phyloP scores from a whole-genome alignment of 2,888 invertebrate genomes.

The Quadriops clusia region DNA sequence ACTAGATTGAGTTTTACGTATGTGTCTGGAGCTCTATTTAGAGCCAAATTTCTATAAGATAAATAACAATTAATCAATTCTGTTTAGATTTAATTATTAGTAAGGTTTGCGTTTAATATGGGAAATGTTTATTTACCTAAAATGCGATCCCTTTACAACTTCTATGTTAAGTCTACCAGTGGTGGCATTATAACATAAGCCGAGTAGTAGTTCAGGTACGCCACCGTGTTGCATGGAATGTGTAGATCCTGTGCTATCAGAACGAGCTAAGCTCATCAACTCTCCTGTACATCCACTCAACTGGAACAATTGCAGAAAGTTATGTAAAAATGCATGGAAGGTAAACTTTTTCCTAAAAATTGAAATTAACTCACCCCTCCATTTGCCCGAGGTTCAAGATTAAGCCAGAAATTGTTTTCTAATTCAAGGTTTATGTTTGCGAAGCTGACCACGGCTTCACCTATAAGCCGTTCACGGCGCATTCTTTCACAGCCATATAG shows the following conservation, averaged over 20 bases:
- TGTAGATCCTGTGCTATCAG: constrained; percentile 88
- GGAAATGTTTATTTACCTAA: constrained; percentile 35
- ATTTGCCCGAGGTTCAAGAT: constrained; percentile 60
- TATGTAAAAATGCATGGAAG: too few relatives aligned
- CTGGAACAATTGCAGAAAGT: constrained; percentile 33
- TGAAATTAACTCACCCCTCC: constrained; percentile 41
- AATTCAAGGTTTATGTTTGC: constrained; percentile 80
- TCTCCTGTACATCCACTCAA: constrained; percentile 44
- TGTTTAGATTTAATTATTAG: too few relatives aligned
- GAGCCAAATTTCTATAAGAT: constrained; percentile 56
- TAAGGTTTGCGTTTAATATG: too few relatives aligned
- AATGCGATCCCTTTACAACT: constrained; percentile 67
- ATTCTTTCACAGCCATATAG: constrained; percentile 88
- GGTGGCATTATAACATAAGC: constrained; percentile 84
- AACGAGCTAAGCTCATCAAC: constrained; percentile 69
- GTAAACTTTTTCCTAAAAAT: too few relatives aligned
- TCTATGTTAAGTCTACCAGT: constrained; percentile 90
- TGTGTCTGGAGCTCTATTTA: constrained; percentile 79
- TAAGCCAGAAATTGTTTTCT: constrained; percentile 83
- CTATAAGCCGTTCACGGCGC: constrained; percentile 82
- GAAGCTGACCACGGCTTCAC: constrained; percentile 84
- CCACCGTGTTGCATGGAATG: constrained; percentile 85
- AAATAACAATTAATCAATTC: constrained; percentile 10
- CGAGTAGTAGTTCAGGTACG: constrained; percentile 79
- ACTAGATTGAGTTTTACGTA: constrained; percentile 87